These are phyloP conservation scores for Takifugu ocellatus DNA, from an alignment of 2,797 vertebrate species.

Conservation along the genomic window DNA sequence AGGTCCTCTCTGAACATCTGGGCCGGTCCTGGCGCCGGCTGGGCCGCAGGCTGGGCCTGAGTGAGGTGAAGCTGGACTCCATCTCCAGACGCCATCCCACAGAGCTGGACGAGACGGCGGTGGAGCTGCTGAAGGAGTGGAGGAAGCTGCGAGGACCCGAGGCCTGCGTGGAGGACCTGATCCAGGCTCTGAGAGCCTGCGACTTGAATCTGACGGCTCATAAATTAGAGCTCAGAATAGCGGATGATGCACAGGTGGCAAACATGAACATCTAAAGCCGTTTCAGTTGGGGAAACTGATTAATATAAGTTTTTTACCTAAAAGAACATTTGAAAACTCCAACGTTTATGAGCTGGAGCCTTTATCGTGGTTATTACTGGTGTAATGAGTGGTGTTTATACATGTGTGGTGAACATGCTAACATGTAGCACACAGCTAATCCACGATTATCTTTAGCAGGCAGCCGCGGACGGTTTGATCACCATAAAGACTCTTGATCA, in stretches of 20 bases:
- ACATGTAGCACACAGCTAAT: too few species aligned
- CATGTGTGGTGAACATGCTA: too few species aligned
- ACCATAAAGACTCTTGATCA: too few species aligned
- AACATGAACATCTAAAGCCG: neutral
- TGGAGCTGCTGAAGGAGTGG: conserved; percentile 80
- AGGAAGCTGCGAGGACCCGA: conserved; percentile 48
- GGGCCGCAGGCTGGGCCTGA: conserved; percentile 74
- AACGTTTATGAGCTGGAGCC: too few species aligned
- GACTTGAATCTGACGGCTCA: conserved; percentile 81
- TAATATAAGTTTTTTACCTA: neutral
- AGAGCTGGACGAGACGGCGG: conserved; percentile 69
- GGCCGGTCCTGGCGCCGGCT: conserved; percentile 78
- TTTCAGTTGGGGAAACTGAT: neutral
- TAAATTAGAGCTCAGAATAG: conserved; percentile 47
- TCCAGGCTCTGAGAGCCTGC: conserved; percentile 75
- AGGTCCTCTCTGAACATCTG: conserved; percentile 67
- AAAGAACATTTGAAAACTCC: too few species aligned
- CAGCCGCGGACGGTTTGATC: too few species aligned
- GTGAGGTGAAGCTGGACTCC: conserved; percentile 72
- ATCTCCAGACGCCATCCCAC: conserved; percentile 60
- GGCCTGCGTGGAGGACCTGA: conserved; percentile 63
- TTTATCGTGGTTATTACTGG: too few species aligned
- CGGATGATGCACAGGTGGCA: neutral
- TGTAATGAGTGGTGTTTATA: too few species aligned
- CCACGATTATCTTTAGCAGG: too few species aligned